Evolutionary conservation across 2,888 invertebrate species (phyloP).

Genomic region (Baccha elongata): DNA sequence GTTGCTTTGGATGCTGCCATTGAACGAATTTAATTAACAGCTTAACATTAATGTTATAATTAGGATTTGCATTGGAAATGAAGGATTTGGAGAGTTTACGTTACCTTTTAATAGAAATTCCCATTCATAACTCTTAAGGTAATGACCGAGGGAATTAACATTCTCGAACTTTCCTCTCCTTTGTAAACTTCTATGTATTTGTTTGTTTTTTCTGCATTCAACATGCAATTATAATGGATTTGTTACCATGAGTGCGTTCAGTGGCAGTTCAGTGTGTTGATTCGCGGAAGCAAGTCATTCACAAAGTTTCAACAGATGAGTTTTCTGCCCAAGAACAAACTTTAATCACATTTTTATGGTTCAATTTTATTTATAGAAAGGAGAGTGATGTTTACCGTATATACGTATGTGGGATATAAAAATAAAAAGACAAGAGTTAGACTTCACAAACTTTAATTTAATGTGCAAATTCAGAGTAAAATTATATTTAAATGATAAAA

Average conservation of each 20-base stretch:
- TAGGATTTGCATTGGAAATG: constrained; percentile 13
- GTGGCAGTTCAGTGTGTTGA: constrained; percentile 8
- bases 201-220: not conserved
- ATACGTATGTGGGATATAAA: too few relatives aligned
- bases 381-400: not conserved
- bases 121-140: constrained; percentile 51
- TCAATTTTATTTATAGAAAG: constrained; percentile 33
- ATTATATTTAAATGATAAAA: too few relatives aligned
- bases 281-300: constrained; percentile 27
- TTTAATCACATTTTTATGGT: constrained; percentile 44
- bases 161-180: not conserved
- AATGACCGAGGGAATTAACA: not conserved
- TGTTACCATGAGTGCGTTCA: constrained; percentile 48
- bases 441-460: too few relatives aligned
- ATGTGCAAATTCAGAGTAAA: too few relatives aligned
- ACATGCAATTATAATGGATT: constrained; percentile 55
- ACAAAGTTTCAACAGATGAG: constrained; percentile 49
- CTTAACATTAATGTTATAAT: constrained; percentile 55
- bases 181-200: not conserved
- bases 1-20: constrained; percentile 19
- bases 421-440: too few relatives aligned
- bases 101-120: constrained; percentile 59
- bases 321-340: constrained; percentile 49
- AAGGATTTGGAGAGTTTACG: constrained; percentile 20
- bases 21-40: constrained; percentile 69